phyloP scores from a whole-genome alignment of 2,797 vertebrate species.

The Parauchenoglanis ngamensis region DNA sequence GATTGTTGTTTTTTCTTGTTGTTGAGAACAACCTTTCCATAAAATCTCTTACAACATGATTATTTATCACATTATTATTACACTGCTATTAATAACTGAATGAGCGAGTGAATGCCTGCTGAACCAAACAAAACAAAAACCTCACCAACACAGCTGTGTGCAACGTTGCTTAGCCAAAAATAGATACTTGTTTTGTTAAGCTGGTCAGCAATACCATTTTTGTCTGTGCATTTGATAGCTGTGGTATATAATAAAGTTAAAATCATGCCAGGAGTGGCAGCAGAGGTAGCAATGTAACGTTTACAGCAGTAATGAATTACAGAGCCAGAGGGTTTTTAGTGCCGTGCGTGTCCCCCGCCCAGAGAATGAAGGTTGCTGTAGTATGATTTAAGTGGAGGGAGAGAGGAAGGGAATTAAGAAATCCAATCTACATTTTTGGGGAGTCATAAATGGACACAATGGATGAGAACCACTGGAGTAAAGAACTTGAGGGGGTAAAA shows the following conservation, averaged over 20 bases:
- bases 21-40: background rate
- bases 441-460: background rate
- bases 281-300: constrained; percentile 2
- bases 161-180: background rate
- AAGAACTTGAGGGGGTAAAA: background rate
- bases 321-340: background rate
- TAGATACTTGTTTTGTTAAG: background rate
- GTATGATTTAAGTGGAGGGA: background rate
- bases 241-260: constrained; percentile 2
- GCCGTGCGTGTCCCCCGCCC: background rate
- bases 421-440: background rate
- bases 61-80: background rate
- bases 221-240: background rate
- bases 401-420: background rate
- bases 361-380: background rate
- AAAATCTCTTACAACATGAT: background rate
- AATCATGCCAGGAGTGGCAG: background rate
- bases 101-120: background rate
- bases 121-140: background rate
- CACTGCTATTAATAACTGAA: background rate
- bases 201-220: background rate
- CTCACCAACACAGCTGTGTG: background rate
- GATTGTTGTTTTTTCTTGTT: too few relatives aligned
- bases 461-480: background rate
- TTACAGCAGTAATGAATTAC: constrained; percentile 1